Evolutionary conservation across 2,113 vertebrate genomes (phyloP), one percentile per base, ranked within the genome.

Genomic region (Crotophaga sulcirostris): DNA sequence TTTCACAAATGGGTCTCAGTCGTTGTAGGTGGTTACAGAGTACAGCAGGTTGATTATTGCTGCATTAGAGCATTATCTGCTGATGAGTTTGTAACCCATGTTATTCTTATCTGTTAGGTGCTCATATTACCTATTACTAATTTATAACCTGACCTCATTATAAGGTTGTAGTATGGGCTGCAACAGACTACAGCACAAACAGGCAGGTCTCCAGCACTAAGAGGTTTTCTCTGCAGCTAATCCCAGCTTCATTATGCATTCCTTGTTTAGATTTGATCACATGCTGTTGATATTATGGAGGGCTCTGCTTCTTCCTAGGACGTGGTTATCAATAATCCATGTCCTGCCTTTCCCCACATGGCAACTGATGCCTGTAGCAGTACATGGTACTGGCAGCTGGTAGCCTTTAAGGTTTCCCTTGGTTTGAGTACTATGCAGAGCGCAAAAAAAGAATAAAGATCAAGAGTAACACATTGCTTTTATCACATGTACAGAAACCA

Each of bases 121-220:
- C 70, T 74, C 40, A 38, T 64, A 63, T 77, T 70, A 72, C 38
- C 77, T 62, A 66, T 90, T 89, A 96, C 85, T 87, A 92, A 96
- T 87, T 79, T 66, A 93, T 69, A 89, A 95, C 76, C 40, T 38
- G 79, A n/a, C 66, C 58, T 91, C 62, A 91, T 96, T 92, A 80
- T 55, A 88, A 63, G 51, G 45, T 42, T 92, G 56, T 42, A 47
- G 52, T 33, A 66, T 3, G 45, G 58, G 38, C 58, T 76, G 54
- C 4, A 7, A 87, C 81, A 79, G 49, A 75, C 78, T 91, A 64
- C 54, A 85, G 44, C 64, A 80, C 74, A 44, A 82, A 7, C 29
- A 84, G 54, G 45, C n/a, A 66, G 54, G 17, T 74, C 66, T 62
- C 44, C 26, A 44, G 81, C n/a, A 62, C 52, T 84, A 44, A 51